Evolutionary conservation across 2,113 vertebrate species (phyloP).

Genomic region (Odocoileus virginianus): DNA sequence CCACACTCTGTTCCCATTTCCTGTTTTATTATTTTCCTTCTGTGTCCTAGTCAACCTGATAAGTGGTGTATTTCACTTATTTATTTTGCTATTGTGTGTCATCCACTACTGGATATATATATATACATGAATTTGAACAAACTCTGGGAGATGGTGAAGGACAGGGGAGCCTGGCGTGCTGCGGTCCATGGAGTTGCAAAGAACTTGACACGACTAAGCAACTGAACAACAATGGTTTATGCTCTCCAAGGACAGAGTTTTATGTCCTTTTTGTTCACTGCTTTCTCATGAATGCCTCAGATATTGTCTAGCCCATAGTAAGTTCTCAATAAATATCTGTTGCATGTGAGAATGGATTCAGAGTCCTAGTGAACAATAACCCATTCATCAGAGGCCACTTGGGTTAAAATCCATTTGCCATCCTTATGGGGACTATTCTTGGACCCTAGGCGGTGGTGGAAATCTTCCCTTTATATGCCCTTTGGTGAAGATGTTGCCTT

Average conservation of each 20-base stretch:
- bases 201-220: background rate
- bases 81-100: background rate
- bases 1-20: background rate
- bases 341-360: background rate
- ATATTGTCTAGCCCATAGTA: background rate
- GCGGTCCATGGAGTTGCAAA: background rate
- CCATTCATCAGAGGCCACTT: background rate
- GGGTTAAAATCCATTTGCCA: background rate
- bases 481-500: background rate
- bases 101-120: background rate
- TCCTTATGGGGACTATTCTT: background rate
- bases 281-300: background rate
- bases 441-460: background rate
- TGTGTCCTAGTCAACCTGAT: background rate
- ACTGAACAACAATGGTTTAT: rapidly evolving
- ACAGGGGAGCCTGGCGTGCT: background rate
- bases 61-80: background rate
- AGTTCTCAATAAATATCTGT: background rate
- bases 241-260: background rate
- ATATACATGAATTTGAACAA: background rate
- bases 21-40: background rate
- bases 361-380: background rate
- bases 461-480: background rate
- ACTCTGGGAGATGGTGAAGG: background rate
- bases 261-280: background rate